Evolutionary conservation across 30 jellyfish, hydroid and myxozoan genomes (phyloP).

Genomic region (Sanderia malayensis): DNA sequence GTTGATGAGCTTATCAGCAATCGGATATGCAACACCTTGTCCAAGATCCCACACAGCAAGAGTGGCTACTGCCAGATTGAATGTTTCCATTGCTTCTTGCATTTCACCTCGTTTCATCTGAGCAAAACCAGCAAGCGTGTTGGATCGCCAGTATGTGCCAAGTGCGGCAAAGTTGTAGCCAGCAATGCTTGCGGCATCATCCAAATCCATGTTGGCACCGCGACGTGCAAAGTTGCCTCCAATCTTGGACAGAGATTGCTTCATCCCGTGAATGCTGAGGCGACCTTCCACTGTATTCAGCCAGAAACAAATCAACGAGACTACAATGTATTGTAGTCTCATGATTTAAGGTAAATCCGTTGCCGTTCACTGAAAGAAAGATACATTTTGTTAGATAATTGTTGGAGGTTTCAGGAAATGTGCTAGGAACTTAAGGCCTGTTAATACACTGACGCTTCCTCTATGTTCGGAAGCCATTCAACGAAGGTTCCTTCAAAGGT

Average conservation of each 20-base stretch:
- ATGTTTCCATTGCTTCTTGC: conserved; percentile 1
- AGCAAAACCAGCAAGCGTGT: neutral
- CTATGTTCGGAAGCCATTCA: no score
- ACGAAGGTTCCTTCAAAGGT: no score
- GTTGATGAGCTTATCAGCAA: neutral
- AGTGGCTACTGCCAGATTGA: neutral
- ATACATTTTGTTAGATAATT: no score
- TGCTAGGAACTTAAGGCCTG: no score
- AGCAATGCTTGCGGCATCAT: neutral
- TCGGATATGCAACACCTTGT: neutral
- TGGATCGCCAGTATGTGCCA: neutral
- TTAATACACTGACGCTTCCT: no score
- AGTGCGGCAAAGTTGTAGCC: neutral
- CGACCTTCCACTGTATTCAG: no score
- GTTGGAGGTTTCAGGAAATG: no score
- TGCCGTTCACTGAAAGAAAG: no score
- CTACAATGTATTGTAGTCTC: neutral
- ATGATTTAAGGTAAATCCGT: no score
- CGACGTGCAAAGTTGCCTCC: conserved; percentile 2
- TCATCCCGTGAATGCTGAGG: neutral
- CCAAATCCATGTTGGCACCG: neutral
- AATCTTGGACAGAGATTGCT: neutral
- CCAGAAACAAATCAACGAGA: no score
- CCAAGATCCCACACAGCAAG: neutral
- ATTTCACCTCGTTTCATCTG: neutral